Percentiles rank a stretch among this genome's conserved stretches.
These are phyloP conservation scores for Melipona quadrifasciata DNA, from an alignment of 1,140 invertebrate species.

Conservation along the genomic window DNA sequence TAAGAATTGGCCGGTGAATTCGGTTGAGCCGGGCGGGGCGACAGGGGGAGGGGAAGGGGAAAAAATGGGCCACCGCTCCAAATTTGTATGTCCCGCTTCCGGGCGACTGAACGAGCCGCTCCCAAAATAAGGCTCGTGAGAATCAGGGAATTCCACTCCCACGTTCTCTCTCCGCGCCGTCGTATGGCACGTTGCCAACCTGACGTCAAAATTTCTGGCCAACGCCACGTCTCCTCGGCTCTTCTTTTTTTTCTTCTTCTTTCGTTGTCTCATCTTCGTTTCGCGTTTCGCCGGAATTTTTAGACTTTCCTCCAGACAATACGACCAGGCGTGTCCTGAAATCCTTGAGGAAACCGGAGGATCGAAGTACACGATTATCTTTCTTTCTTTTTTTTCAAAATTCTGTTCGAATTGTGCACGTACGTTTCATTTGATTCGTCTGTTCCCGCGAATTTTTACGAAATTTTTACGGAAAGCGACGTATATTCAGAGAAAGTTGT, in stretches of 20 bases:
- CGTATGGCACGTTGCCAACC: slow-evolving; percentile 55
- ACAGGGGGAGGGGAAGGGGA: neutral
- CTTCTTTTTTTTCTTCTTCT: slow-evolving; percentile 16
- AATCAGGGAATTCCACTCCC: slow-evolving; percentile 72
- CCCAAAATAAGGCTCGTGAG: slow-evolving; percentile 68
- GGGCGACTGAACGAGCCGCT: slow-evolving; percentile 39
- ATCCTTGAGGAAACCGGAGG: too few species aligned
- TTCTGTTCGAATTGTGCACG: too few species aligned
- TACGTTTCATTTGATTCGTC: too few species aligned
- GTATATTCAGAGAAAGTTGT: too few species aligned
- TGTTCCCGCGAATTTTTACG: too few species aligned
- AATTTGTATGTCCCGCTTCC: slow-evolving; percentile 62
- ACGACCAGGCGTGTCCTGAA: too few species aligned
- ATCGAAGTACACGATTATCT: too few species aligned
- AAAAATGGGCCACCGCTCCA: slow-evolving; percentile 55
- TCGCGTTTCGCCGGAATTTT: neutral
- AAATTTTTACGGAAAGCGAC: too few species aligned
- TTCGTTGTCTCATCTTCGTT: slow-evolving; percentile 47
- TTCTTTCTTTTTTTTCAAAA: too few species aligned
- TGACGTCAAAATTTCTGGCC: slow-evolving; percentile 54
- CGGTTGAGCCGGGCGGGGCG: slow-evolving; percentile 12
- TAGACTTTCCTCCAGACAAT: neutral
- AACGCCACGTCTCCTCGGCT: slow-evolving; percentile 10
- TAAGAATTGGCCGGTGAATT: slow-evolving; percentile 33
- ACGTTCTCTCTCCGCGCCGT: slow-evolving; percentile 46